Percentiles rank a stretch among this genome's conserved stretches.
These are phyloP conservation scores for Rosalia funebris DNA, from an alignment of 2,888 invertebrate genomes.

Conservation along the genomic window DNA sequence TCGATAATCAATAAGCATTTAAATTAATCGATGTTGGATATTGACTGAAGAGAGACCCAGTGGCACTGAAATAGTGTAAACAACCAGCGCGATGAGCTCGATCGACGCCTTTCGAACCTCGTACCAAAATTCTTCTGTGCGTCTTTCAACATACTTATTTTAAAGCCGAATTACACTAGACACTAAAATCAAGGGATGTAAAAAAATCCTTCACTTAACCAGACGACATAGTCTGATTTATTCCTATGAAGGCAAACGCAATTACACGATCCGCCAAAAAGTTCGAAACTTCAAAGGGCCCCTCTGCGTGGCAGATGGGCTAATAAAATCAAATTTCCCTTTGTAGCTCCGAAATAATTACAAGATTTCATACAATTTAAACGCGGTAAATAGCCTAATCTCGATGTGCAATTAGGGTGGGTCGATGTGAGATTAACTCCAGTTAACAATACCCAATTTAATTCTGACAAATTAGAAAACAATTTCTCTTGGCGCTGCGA, in stretches of 20 bases:
- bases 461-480: constrained; percentile 18
- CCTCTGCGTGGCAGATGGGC: not conserved
- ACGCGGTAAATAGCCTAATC: constrained; percentile 14
- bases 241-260: not conserved
- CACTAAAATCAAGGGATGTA: too few relatives aligned
- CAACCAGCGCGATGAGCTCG: too few relatives aligned
- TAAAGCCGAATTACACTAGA: too few relatives aligned
- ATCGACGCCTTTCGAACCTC: too few relatives aligned
- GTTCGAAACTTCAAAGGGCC: not conserved
- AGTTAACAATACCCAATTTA: constrained; percentile 19
- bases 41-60: too few relatives aligned
- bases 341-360: not conserved
- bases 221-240: not conserved
- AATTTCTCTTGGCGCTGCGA: constrained; percentile 6
- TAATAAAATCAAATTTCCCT: constrained; percentile 1
- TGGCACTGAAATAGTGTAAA: too few relatives aligned
- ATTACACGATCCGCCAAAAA: not conserved
- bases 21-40: too few relatives aligned
- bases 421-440: constrained; percentile 11
- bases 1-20: too few relatives aligned
- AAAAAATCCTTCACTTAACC: not conserved
- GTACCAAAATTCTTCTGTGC: too few relatives aligned
- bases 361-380: not conserved
- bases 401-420: constrained; percentile 6
- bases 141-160: too few relatives aligned